phyloP scores from a whole-genome alignment of 2,113 vertebrate species.

The Hassar affinis region DNA sequence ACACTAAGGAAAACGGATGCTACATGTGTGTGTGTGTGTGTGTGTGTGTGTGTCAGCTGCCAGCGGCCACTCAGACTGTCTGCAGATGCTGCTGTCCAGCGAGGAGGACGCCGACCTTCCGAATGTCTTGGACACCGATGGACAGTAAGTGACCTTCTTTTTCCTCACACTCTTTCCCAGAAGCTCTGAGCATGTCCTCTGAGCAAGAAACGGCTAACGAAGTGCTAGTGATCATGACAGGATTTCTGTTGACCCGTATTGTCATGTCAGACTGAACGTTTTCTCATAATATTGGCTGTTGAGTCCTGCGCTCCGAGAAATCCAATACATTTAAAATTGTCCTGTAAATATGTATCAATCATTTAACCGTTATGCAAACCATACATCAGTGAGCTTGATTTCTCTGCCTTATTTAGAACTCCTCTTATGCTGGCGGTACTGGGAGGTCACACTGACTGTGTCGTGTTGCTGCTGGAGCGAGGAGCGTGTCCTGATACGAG shows the following conservation, averaged over 20 bases:
- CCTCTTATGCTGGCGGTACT: slow-evolving; percentile 91
- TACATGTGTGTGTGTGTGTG: neutral
- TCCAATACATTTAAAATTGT: neutral
- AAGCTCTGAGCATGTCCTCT: no score
- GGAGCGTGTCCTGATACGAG: slow-evolving; percentile 84
- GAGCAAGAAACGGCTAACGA: neutral
- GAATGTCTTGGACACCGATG: slow-evolving; percentile 83
- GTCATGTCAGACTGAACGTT: neutral
- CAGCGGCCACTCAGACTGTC: slow-evolving; percentile 88
- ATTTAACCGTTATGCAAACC: neutral
- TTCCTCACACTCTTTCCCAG: neutral
- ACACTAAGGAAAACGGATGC: no score
- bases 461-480: slow-evolving; percentile 91
- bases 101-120: slow-evolving; percentile 82
- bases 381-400: neutral
- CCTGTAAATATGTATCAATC: neutral
- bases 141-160: slow-evolving; percentile 81
- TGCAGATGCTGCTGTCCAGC: slow-evolving; percentile 88
- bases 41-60: slow-evolving; percentile 71
- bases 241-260: neutral
- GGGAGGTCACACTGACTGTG: slow-evolving; percentile 88
- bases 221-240: neutral
- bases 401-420: slow-evolving; percentile 70
- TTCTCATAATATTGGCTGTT: neutral
- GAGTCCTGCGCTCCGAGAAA: neutral